Evolutionary conservation across 2,113 vertebrate genomes (phyloP).

Genomic region (Oceanites oceanicus): DNA sequence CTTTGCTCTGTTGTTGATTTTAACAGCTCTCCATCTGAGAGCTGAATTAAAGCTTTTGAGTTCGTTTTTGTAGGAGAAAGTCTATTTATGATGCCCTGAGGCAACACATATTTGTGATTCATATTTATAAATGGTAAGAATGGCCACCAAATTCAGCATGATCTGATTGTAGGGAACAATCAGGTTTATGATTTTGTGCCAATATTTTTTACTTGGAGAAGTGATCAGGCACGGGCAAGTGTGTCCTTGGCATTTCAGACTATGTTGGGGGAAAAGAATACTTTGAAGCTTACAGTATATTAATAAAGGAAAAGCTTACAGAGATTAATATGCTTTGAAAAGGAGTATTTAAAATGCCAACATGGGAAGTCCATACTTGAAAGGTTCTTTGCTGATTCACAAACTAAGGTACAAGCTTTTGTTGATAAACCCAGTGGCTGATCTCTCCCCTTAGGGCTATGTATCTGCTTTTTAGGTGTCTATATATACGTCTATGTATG

Average conservation of each 20-base stretch:
- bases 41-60: background rate
- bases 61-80: slow-evolving; percentile 3
- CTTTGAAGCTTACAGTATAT: background rate
- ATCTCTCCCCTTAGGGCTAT: background rate
- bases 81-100: background rate
- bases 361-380: background rate
- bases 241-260: background rate
- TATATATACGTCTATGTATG: no score
- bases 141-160: slow-evolving; percentile 2
- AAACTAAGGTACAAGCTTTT: background rate
- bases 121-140: slow-evolving; percentile 37
- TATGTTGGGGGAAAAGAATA: background rate
- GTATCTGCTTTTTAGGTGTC: background rate
- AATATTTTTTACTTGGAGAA: slow-evolving; percentile 52
- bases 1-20: slow-evolving; percentile 3
- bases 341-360: slow-evolving; percentile 1
- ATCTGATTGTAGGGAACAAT: slow-evolving; percentile 15
- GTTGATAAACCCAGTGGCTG: background rate
- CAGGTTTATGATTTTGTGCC: slow-evolving; percentile 30
- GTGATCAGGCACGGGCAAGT: slow-evolving; percentile 36
- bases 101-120: slow-evolving; percentile 33
- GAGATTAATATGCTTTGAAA: slow-evolving; percentile 42
- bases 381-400: background rate
- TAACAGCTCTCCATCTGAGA: background rate
- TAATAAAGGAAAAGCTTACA: slow-evolving; percentile 23